These are phyloP conservation scores for Cyclophora punctaria DNA, from an alignment of 2,888 invertebrate species.

Conservation along the genomic window DNA sequence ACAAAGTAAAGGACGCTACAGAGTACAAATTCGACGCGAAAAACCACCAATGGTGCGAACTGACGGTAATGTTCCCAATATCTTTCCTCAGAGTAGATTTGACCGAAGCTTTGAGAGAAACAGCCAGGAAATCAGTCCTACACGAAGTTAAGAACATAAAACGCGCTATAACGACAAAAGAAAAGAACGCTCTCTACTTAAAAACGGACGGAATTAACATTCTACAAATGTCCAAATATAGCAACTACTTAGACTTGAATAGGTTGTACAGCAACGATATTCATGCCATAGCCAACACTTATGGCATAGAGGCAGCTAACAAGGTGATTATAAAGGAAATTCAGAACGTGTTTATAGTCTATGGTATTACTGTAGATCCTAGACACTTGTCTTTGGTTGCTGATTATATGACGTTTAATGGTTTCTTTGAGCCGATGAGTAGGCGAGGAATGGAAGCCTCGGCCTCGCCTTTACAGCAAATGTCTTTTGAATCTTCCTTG, in stretches of 20 bases:
- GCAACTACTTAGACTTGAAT: slow-evolving; percentile 85
- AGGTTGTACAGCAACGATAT: slow-evolving; percentile 95
- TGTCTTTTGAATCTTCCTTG: slow-evolving; percentile 97
- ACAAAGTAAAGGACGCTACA: slow-evolving; percentile 56
- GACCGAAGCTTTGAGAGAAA: slow-evolving; percentile 81
- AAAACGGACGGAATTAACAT: slow-evolving; percentile 98
- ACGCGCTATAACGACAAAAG: slow-evolving; percentile 86
- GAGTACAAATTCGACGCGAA: slow-evolving; percentile 86
- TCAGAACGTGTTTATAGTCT: slow-evolving; percentile 96
- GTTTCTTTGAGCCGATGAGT: slow-evolving; percentile 91
- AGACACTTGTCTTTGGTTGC: slow-evolving; percentile 94
- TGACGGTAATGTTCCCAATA: slow-evolving; percentile 81
- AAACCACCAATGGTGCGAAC: slow-evolving; percentile 87
- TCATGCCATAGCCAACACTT: slow-evolving; percentile 90
- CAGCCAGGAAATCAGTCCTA: slow-evolving; percentile 82
- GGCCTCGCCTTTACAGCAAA: slow-evolving; percentile 97
- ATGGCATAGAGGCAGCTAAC: slow-evolving; percentile 97
- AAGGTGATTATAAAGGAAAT: slow-evolving; percentile 95
- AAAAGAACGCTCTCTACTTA: slow-evolving; percentile 78
- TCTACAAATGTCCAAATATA: slow-evolving; percentile 89
- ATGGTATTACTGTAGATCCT: slow-evolving; percentile 96
- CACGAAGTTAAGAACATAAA: slow-evolving; percentile 87
- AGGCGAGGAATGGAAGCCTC: slow-evolving; percentile 91
- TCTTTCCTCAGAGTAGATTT: slow-evolving; percentile 78
- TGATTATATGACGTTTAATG: slow-evolving; percentile 98